These are phyloP conservation scores for Lemur catta DNA, from an alignment of 2,797 vertebrate genomes.

Conservation along the genomic window DNA sequence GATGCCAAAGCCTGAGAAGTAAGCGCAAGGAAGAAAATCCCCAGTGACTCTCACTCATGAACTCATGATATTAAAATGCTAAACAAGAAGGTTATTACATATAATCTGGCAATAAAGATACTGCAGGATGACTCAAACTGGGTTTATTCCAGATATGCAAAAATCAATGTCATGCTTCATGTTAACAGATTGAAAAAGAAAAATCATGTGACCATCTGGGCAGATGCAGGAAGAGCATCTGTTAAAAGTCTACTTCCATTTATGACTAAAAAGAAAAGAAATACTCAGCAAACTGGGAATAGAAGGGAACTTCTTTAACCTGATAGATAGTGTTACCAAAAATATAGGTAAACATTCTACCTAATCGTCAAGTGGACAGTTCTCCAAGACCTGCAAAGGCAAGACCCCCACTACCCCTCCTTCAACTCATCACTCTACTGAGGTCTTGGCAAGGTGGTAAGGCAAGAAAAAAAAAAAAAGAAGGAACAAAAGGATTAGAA, in stretches of 20 bases:
- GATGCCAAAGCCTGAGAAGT: background rate
- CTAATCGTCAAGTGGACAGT: background rate
- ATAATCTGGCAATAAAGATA: background rate
- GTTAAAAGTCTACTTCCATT: constrained; percentile 16
- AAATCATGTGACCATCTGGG: background rate
- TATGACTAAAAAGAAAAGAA: constrained; percentile 35
- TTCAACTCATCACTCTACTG: background rate
- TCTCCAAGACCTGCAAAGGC: background rate
- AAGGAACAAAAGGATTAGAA: background rate
- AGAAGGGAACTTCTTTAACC: constrained; percentile 1
- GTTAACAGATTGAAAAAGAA: background rate
- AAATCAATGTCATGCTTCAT: background rate
- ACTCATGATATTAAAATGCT: background rate
- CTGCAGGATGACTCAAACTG: background rate
- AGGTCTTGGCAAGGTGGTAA: background rate
- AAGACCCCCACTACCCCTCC: background rate
- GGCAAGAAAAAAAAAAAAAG: background rate
- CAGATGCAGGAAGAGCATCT: background rate
- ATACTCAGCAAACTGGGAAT: background rate
- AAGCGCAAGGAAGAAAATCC: background rate
- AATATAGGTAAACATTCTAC: background rate
- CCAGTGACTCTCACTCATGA: background rate
- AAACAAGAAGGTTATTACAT: background rate
- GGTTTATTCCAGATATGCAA: constrained; percentile 29
- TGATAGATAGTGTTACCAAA: background rate